phyloP scores from a whole-genome alignment of 1,140 invertebrate species.

The Caenorhabditis brenneri region DNA sequence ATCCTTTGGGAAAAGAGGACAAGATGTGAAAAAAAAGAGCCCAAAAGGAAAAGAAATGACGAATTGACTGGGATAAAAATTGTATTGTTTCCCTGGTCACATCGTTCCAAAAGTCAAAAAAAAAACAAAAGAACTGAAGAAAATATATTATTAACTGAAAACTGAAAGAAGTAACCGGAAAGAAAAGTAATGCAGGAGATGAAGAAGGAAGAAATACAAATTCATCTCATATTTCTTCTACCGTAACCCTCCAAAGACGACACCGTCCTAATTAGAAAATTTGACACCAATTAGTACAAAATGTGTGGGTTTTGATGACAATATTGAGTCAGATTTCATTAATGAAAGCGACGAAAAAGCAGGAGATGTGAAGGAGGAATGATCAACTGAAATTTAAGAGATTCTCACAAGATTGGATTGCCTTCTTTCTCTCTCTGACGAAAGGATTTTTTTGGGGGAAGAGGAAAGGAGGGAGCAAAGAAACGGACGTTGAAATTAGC shows the following conservation, averaged over 20 bases:
- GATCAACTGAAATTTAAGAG: constrained; percentile 19
- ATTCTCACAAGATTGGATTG: constrained; percentile 33
- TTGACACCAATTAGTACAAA: constrained; percentile 10
- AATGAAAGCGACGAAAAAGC: neutral
- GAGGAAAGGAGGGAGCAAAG: neutral
- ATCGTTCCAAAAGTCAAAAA: too few species aligned
- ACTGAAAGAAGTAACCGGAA: neutral
- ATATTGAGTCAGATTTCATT: neutral
- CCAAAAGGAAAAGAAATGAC: neutral
- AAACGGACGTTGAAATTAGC: neutral
- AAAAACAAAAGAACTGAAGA: too few species aligned
- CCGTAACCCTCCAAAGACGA: neutral
- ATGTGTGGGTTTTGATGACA: constrained; percentile 7
- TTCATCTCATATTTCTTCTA: constrained; percentile 1
- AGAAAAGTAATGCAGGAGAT: neutral
- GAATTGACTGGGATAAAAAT: constrained; percentile 8
- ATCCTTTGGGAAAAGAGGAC: neutral
- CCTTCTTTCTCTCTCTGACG: neutral
- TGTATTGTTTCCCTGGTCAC: neutral
- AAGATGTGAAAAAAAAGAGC: neutral
- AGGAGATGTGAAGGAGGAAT: too few species aligned
- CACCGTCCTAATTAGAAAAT: neutral
- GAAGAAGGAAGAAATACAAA: neutral
- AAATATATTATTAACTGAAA: too few species aligned
- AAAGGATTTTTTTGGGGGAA: neutral